A percentile compares a stretch with the other conserved stretches of the same genome.
Conservation (phyloP, 2,797 vertebrate species). For the Calcarius lapponicus region DNA sequence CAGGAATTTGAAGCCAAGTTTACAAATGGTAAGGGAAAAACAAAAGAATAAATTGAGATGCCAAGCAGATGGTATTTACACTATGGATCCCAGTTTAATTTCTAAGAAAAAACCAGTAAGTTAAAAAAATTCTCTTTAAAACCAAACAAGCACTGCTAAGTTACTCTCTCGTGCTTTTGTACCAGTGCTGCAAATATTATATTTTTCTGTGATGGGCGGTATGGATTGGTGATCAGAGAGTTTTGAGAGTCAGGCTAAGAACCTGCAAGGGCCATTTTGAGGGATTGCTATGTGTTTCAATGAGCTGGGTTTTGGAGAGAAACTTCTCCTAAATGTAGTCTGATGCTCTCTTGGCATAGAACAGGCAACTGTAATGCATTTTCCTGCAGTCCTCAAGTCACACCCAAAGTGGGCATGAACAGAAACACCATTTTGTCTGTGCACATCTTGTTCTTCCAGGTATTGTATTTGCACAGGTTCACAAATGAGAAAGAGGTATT, state of each 20-base stretch:
- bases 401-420: neutral
- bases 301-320: neutral
- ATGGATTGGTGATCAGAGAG: neutral
- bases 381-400: neutral
- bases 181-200: neutral
- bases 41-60: neutral
- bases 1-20: neutral
- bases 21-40: neutral
- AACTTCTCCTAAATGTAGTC: neutral
- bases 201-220: neutral
- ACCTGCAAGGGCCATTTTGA: neutral
- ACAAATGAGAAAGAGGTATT: neutral
- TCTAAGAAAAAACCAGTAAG: neutral
- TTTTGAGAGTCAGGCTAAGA: neutral
- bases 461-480: neutral
- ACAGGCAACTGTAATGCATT: neutral
- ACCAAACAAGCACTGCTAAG: neutral
- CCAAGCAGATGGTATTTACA: neutral
- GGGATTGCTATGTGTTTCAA: neutral
- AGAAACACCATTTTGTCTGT: neutral
- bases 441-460: neutral
- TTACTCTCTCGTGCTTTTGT: neutral
- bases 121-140: neutral
- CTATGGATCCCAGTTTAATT: neutral
- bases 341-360: neutral